Evolutionary conservation across 2,113 vertebrate species (phyloP), one percentile per base, ranked within the genome.

Genomic region (Urocolius indicus): DNA sequence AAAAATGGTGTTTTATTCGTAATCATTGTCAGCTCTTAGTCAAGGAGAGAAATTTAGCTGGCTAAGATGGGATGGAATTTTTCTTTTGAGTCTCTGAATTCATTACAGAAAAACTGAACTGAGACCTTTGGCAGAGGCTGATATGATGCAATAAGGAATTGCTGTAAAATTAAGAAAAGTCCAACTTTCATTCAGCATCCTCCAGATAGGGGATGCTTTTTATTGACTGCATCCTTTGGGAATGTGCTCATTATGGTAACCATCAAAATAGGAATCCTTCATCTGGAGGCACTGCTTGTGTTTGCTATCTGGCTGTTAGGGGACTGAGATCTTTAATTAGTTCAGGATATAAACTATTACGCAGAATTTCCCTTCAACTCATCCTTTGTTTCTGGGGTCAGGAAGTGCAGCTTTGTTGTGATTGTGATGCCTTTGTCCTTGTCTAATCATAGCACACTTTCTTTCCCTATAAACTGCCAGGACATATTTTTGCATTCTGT

Each of bases 301-400:
- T 95, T 96, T 97, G 66, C 95, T 97, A n/a, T 96, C 93, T 96
- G 73, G 69, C 92, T 97, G 86, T 94, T 87, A 82, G 55, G 97
- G 92, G 96, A 97, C 85, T 96, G 89, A 93, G 91, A 96, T 96
- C 96, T 97, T 98, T 98, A 98, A 98, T 98, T 98, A 98, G 96
- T 96, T 97, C 86, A 84, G 92, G 90, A 96, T 96, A 89, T 96
- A 95, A 97, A 97, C 96, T 97, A 96, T 96, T 92, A 57, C 67
- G 68, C 15, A 81, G 83, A 95, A 92, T 97, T 97, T 97, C 94
- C 94, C 82, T 96, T 57, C 61, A 88, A 93, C 51, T 87, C 87
- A 92, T 89, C 78, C 83, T 96, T 96, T 97, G 93, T 94, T 72
- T 17, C 90, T 87, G 90, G 94, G 96, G 95, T 97, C 97, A 97